Evolutionary conservation across 2,888 invertebrate genomes (phyloP).

Genomic region (Limnephilus marmoratus): DNA sequence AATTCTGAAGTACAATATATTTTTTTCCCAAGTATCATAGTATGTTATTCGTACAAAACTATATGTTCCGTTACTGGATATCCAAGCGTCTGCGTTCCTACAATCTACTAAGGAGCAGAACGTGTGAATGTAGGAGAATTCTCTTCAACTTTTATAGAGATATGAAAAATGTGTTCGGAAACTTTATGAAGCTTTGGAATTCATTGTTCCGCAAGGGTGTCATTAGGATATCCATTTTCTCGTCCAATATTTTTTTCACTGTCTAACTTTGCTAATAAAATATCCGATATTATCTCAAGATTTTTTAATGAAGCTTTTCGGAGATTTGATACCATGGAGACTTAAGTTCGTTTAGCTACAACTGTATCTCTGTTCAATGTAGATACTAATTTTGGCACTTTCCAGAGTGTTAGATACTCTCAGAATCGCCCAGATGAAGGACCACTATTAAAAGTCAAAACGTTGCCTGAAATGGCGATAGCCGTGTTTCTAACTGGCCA

Average conservation of each 20-base stretch:
- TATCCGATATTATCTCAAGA: constrained; percentile 7
- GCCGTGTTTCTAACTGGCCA: too few species aligned
- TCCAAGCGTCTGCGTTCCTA: neutral
- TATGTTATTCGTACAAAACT: neutral
- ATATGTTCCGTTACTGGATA: constrained; percentile 18
- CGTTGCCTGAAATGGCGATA: too few species aligned
- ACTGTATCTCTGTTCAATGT: neutral
- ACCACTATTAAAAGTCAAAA: too few species aligned
- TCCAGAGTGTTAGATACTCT: too few species aligned
- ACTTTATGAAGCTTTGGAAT: constrained; percentile 65
- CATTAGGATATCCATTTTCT: constrained; percentile 53
- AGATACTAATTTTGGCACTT: neutral
- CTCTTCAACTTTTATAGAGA: constrained; percentile 66
- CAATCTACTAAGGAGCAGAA: constrained; percentile 48
- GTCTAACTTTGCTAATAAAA: constrained; percentile 33
- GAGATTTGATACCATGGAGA: neutral
- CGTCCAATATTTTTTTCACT: constrained; percentile 39
- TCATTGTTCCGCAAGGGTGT: constrained; percentile 60
- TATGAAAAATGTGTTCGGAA: constrained; percentile 66
- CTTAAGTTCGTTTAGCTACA: neutral
- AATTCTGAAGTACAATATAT: neutral
- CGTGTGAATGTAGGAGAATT: constrained; percentile 65
- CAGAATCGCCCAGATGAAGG: too few species aligned
- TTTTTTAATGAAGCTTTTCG: constrained; percentile 4
- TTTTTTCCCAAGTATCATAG: neutral